phyloP scores from a whole-genome alignment of 2,888 invertebrate species.

The Coleophora flavipennella region DNA sequence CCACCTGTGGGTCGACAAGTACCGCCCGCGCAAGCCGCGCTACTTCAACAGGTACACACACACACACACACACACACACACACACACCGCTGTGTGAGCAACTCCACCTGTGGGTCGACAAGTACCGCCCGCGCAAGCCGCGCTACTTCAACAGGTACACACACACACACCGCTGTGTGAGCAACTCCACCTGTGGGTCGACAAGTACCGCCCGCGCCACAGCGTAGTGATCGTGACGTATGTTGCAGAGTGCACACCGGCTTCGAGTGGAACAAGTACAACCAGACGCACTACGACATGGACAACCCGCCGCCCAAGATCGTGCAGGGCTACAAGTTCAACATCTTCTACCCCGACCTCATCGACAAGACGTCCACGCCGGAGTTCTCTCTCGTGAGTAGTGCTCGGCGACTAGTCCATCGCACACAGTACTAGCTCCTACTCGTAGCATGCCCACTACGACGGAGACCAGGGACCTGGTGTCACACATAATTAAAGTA shows the following conservation, averaged over 20 bases:
- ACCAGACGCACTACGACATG: slow-evolving; percentile 99
- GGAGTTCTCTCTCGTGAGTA: slow-evolving; percentile 87
- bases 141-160: slow-evolving; percentile 90
- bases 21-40: slow-evolving; percentile 95
- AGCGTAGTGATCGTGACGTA: neutral
- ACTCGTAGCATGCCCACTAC: no score
- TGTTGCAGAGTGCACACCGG: slow-evolving; percentile 87
- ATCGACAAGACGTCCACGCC: slow-evolving; percentile 95
- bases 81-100: slow-evolving; percentile 83
- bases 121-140: slow-evolving; percentile 97
- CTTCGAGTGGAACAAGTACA: slow-evolving; percentile 99
- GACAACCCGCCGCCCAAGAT: slow-evolving; percentile 99
- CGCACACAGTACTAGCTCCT: no score
- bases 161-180: neutral
- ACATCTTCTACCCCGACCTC: slow-evolving; percentile 99
- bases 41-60: slow-evolving; percentile 86
- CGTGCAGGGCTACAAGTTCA: slow-evolving; percentile 99
- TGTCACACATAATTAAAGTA: no score
- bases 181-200: no score
- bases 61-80: neutral
- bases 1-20: slow-evolving; percentile 98
- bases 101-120: slow-evolving; percentile 96
- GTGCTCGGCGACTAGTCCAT: neutral
- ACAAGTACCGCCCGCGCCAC: neutral
- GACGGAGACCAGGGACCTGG: no score